A percentile compares a stretch with the other conserved stretches of the same genome.
phyloP scores from a whole-genome alignment of 1,140 invertebrate species.

The Bombus huntii region DNA sequence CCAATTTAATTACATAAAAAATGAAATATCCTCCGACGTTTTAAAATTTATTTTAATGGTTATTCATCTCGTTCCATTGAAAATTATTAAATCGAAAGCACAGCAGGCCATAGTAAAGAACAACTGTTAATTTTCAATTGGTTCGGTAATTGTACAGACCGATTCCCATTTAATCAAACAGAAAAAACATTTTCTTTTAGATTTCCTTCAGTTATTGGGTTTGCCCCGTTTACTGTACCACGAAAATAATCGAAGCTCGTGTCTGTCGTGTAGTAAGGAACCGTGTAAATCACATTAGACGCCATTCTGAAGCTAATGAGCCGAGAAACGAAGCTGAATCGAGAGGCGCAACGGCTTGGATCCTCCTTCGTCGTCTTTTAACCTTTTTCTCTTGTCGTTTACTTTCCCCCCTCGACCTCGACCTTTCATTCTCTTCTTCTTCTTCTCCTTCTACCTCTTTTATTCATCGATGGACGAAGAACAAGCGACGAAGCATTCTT shows the following conservation, averaged over 20 bases:
- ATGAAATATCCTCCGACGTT: too few relatives aligned
- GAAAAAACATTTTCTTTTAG: background rate
- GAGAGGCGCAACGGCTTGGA: background rate
- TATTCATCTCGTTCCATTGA: background rate
- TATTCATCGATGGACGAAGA: background rate
- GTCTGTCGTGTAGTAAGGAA: background rate
- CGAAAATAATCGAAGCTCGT: background rate
- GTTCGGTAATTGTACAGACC: background rate
- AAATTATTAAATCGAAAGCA: background rate
- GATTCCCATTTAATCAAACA: background rate
- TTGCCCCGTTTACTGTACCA: background rate
- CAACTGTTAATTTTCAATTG: background rate
- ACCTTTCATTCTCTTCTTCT: background rate
- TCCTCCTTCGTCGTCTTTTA: background rate
- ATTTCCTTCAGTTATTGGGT: background rate
- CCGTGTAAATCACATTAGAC: background rate
- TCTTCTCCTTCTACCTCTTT: background rate
- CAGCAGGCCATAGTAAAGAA: background rate
- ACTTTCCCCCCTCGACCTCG: background rate
- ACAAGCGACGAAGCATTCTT: background rate
- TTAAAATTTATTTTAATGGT: too few relatives aligned
- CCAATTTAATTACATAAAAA: too few relatives aligned
- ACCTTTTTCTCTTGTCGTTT: background rate
- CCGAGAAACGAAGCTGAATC: conserved; percentile 5
- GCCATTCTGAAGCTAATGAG: background rate